These are phyloP conservation scores for Vicugna pacos DNA, from an alignment of 2,113 vertebrate genomes.

Conservation along the genomic window DNA sequence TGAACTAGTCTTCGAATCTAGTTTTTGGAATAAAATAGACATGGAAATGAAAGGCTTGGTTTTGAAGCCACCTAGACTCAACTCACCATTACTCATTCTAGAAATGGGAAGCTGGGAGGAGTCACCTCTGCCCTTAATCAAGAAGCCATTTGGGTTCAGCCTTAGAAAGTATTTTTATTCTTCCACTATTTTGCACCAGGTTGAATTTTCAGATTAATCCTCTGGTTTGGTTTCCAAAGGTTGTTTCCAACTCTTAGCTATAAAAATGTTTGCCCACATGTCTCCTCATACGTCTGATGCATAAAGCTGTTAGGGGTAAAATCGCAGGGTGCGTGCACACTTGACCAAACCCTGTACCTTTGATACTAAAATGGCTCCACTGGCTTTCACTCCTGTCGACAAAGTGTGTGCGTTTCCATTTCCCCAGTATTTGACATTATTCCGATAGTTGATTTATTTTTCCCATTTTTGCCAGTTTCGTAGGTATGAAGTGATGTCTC, in stretches of 20 bases:
- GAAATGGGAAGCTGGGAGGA: background rate
- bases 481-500: background rate
- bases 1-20: background rate
- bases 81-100: background rate
- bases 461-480: background rate
- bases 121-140: background rate
- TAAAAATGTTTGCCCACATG: background rate
- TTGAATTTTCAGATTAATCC: conserved; percentile 53
- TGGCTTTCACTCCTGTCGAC: background rate
- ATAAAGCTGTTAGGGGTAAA: background rate
- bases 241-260: background rate
- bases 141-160: background rate
- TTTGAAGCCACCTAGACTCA: background rate
- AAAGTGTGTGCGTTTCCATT: background rate
- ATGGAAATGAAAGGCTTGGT: background rate
- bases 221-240: background rate
- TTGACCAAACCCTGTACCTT: background rate
- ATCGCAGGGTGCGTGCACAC: background rate
- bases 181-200: background rate
- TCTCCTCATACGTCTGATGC: background rate
- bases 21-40: background rate
- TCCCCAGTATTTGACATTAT: background rate
- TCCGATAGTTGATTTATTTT: background rate
- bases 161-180: background rate
- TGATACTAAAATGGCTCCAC: background rate